A percentile compares a stretch with the other conserved stretches of the same genome.
phyloP scores from a whole-genome alignment of 2,888 invertebrate genomes.

The Julus scanicus region DNA sequence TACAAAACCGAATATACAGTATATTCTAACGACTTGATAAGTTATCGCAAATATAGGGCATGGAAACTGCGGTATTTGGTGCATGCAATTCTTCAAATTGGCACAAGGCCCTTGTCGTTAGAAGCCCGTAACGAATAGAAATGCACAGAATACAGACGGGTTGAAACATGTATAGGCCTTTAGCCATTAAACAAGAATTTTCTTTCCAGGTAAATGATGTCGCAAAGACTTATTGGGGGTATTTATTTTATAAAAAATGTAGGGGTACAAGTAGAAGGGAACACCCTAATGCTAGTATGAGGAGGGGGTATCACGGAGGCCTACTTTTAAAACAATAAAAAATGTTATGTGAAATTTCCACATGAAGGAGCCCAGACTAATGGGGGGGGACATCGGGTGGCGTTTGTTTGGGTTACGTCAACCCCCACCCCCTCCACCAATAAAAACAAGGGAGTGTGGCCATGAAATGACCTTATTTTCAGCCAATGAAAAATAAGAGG shows the following conservation, averaged over 20 bases:
- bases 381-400: conserved; percentile 8
- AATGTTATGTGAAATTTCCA: conserved; percentile 29
- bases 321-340: conserved; percentile 30
- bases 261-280: background rate
- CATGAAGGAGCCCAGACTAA: conserved; percentile 20
- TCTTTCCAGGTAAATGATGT: background rate
- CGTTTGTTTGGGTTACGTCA: conserved; percentile 20
- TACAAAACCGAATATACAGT: too few species aligned
- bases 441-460: conserved; percentile 45
- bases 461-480: conserved; percentile 28
- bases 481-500: conserved; percentile 30
- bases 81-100: too few species aligned
- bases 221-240: background rate
- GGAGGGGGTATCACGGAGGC: conserved; percentile 38
- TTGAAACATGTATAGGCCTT: background rate
- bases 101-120: too few species aligned
- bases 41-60: too few species aligned
- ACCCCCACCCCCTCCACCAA: conserved; percentile 25
- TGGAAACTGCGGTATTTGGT: too few species aligned
- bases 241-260: background rate
- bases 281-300: background rate
- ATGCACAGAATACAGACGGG: background rate
- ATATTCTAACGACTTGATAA: too few species aligned
- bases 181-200: background rate
- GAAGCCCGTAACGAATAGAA: too few species aligned